Conservation (phyloP, 2,888 invertebrate genomes). For the Drosophila barbarae region DNA sequence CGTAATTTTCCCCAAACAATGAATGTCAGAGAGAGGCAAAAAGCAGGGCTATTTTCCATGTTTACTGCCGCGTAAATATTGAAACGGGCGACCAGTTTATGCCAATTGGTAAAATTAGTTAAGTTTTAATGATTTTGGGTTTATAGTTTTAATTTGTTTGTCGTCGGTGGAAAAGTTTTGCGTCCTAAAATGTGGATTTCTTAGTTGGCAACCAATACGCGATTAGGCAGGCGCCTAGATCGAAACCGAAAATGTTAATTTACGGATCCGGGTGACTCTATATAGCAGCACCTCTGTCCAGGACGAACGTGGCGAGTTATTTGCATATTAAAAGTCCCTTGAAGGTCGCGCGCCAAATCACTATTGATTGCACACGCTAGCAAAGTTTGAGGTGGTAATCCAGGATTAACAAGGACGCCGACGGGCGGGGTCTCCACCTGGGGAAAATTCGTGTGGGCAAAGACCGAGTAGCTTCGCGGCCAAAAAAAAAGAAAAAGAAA, state of each 20-base stretch:
- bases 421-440: conserved; percentile 1
- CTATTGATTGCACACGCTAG: conserved; percentile 10
- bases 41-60: conserved; percentile 4
- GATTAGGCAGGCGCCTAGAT: conserved; percentile 3
- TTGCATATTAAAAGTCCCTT: conserved; percentile 17
- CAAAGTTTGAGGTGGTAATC: conserved; percentile 17
- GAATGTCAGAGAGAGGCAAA: background rate
- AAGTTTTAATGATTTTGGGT: conserved; percentile 13
- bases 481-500: background rate
- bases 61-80: conserved; percentile 11
- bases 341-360: conserved; percentile 16
- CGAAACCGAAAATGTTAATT: conserved; percentile 16
- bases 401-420: conserved; percentile 2
- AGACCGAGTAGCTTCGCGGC: conserved; percentile 2
- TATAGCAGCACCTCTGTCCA: background rate
- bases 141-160: conserved; percentile 16
- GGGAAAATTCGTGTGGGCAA: conserved; percentile 8
- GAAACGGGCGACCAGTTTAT: background rate
- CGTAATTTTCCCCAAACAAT: conserved; percentile 3
- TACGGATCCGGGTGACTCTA: conserved; percentile 4
- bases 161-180: background rate
- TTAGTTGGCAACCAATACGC: conserved; percentile 1
- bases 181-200: conserved; percentile 3
- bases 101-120: conserved; percentile 12
- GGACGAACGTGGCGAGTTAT: conserved; percentile 1